A percentile compares a stretch with the other conserved stretches of the same genome.
Conservation (phyloP, 2,113 vertebrate genomes). For the Saimiri boliviensis region DNA sequence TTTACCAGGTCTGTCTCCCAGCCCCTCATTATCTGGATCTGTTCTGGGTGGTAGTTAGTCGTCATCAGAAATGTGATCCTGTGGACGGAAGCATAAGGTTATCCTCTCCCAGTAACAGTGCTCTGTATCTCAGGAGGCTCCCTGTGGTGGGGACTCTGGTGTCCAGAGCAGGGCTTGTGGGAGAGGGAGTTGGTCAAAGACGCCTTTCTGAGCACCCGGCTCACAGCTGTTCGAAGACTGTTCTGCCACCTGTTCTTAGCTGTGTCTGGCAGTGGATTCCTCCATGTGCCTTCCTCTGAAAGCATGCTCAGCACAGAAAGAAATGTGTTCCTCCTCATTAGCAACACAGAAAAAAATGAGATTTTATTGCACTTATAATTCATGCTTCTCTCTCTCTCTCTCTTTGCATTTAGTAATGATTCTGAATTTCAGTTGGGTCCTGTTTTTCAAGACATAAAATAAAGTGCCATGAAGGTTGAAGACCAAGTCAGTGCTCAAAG, state of each 20-base stretch:
- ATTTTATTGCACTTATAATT: neutral
- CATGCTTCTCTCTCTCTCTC: neutral
- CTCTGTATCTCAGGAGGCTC: neutral
- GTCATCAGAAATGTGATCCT: neutral
- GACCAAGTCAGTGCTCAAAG: neutral
- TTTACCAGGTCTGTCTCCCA: neutral
- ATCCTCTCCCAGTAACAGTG: neutral
- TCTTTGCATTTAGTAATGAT: neutral
- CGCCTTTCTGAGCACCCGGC: neutral
- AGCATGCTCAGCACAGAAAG: constrained; percentile 18
- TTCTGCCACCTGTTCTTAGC: constrained; percentile 61
- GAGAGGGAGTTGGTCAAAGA: neutral
- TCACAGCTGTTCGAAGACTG: constrained; percentile 53
- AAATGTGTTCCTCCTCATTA: constrained; percentile 1
- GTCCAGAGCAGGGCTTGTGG: neutral
- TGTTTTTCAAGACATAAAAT: constrained; percentile 40
- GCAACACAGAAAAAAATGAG: constrained; percentile 5
- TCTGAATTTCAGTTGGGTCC: neutral
- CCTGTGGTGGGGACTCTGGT: neutral
- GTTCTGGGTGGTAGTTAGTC: neutral
- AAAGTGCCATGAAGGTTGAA: neutral
- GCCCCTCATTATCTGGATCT: neutral
- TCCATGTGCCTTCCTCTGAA: neutral
- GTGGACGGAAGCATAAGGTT: neutral
- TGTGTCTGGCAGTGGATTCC: constrained; percentile 19